A percentile compares a stretch with the other conserved stretches of the same genome.
phyloP scores from a whole-genome alignment of 2,113 vertebrate genomes.

The Synodontis membranacea region DNA sequence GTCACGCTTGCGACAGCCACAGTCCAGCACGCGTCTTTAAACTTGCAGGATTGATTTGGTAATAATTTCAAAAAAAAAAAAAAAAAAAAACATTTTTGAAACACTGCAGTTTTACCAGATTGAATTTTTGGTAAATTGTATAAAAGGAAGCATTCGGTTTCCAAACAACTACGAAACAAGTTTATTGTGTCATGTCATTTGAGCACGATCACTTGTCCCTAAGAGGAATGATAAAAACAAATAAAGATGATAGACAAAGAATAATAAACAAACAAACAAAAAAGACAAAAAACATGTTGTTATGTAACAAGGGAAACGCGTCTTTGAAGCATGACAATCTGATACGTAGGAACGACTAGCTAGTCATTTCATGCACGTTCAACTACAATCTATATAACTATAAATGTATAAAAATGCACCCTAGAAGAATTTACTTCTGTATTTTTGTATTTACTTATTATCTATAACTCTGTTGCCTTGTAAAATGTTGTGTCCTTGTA shows the following conservation, averaged over 20 bases:
- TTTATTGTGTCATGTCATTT: not conserved
- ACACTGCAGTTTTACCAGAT: not conserved
- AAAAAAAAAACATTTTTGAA: not conserved
- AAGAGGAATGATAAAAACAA: not conserved
- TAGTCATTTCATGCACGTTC: too few species aligned
- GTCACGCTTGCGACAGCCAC: not conserved
- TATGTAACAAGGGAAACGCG: not conserved
- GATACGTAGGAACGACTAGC: not conserved
- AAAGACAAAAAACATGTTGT: too few species aligned
- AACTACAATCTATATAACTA: not conserved
- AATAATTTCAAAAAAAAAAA: not conserved
- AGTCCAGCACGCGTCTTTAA: not conserved
- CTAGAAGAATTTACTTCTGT: not conserved
- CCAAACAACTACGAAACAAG: not conserved
- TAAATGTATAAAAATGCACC: not conserved
- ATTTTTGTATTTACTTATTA: not conserved
- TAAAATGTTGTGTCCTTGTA: not conserved
- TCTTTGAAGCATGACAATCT: not conserved
- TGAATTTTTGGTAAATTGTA: not conserved
- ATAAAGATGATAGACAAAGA: too few species aligned
- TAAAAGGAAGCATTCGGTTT: not conserved
- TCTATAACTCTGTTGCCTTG: not conserved
- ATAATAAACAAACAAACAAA: not conserved
- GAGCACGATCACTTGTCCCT: not conserved
- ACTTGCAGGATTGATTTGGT: not conserved